Base-by-base conservation (phyloP, 2,888 invertebrate species). In the Scaptomyza flava region DNA sequence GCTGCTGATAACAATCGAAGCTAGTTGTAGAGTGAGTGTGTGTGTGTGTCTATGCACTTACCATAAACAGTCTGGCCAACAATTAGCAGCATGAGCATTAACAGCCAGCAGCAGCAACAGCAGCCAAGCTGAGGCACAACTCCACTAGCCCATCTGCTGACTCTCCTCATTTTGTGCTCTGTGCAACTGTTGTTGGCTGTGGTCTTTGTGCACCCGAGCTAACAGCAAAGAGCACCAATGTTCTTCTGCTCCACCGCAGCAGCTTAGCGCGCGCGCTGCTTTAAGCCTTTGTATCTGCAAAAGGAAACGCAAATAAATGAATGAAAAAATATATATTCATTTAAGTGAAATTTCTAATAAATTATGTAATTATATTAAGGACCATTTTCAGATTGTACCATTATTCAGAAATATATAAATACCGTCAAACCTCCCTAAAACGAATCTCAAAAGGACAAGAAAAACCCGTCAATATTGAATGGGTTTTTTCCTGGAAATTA, bases 21-120 rank as follows among this genome's bases (percentile, higher is more conserved):
- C 5, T 14, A 11, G 6, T 7, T 20, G 7, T 7, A 27, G 23
- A 34, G 30, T 31, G 34, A 17, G 31, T 34, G 20, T 33, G 17
- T 38, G 38, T 43, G 7, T 47, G 56, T 47, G 7, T 27, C 17
- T 17, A 2, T 36, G 52, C 62, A 83, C 83, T 83, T 84, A 83
- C 83, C 83, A 75, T 81, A 79, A 87, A 81, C 75, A 72, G 84
- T 79, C 54, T 81, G 79, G 68, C 71, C 81, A 79, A 75, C 87
- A 83, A 86, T 86, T 83, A 83, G 84, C 76, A 87, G 64, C 71
- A 81, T 86, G 70, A 83, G 70, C 62, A 81, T 86, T 72, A 83
- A 68, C 62, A 84, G 72, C 68, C 77, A 86, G 60, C 71, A 41
- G 41, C 41, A 41, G 17, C 17, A 17, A 9, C 14, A 17, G 17